phyloP scores from a whole-genome alignment of 2,113 vertebrate genomes.

The Pyrgilauda ruficollis region DNA sequence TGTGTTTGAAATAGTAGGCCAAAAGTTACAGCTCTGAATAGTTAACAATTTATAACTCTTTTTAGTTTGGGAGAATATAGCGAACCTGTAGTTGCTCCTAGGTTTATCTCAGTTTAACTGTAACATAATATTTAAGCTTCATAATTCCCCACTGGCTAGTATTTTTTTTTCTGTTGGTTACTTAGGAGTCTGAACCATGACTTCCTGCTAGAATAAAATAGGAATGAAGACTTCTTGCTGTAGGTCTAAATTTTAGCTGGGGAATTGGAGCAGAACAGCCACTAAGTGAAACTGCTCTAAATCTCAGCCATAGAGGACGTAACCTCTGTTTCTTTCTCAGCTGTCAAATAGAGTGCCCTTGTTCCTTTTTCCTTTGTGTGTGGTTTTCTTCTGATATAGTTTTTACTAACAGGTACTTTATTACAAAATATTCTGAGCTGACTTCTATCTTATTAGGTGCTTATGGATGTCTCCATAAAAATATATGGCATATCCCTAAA shows the following conservation, averaged over 20 bases:
- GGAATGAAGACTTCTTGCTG: constrained; percentile 66
- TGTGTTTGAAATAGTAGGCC: constrained; percentile 14
- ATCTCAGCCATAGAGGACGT: constrained; percentile 30
- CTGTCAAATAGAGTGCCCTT: constrained; percentile 38
- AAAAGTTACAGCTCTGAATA: neutral
- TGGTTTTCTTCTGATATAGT: neutral
- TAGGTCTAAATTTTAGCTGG: constrained; percentile 71
- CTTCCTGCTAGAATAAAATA: constrained; percentile 56
- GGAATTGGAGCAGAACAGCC: constrained; percentile 70
- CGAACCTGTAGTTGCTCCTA: constrained; percentile 20
- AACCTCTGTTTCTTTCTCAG: constrained; percentile 55
- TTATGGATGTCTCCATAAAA: constrained; percentile 40
- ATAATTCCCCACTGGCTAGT: constrained; percentile 39
- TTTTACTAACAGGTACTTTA: constrained; percentile 36
- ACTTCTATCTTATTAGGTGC: neutral
- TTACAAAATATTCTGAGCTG: constrained; percentile 25
- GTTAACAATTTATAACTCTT: constrained; percentile 32
- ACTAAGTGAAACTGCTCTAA: constrained; percentile 65
- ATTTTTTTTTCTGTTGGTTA: constrained; percentile 28
- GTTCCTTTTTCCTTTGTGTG: constrained; percentile 10
- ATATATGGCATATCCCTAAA: constrained; percentile 1
- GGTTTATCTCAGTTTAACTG: constrained; percentile 56
- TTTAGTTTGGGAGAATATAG: constrained; percentile 20
- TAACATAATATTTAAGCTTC: constrained; percentile 56
- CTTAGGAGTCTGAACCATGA: constrained; percentile 60